A percentile compares a stretch with the other conserved stretches of the same genome.
These are phyloP conservation scores for Lasioglossum lativentre DNA, from an alignment of 2,888 invertebrate species.

Conservation along the genomic window DNA sequence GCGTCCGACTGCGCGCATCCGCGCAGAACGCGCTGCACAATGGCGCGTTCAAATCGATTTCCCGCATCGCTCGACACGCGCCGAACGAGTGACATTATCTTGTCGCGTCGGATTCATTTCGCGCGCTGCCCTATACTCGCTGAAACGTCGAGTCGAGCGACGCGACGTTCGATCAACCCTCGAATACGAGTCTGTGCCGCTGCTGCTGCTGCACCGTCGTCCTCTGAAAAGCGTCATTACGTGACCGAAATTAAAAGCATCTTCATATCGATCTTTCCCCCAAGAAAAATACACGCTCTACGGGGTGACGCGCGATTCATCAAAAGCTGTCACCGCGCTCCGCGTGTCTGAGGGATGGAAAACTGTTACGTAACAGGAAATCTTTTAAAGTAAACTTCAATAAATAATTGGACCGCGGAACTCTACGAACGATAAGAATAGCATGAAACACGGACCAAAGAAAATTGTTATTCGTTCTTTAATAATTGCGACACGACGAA, in stretches of 20 bases:
- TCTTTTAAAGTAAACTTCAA: not conserved
- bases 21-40: conserved; percentile 37
- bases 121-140: not conserved
- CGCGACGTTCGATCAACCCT: not conserved
- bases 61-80: conserved; percentile 11
- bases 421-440: too few species aligned
- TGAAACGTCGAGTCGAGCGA: not conserved
- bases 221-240: not conserved
- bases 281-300: not conserved
- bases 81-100: conserved; percentile 20
- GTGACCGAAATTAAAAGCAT: conserved; percentile 7
- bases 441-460: too few species aligned
- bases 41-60: conserved; percentile 39
- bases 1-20: conserved; percentile 26
- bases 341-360: not conserved
- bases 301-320: not conserved
- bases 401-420: not conserved
- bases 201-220: not conserved
- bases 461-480: too few species aligned
- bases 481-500: too few species aligned
- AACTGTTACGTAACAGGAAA: not conserved
- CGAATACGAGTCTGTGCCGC: not conserved
- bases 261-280: not conserved
- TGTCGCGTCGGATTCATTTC: conserved; percentile 19
- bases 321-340: not conserved